Percentiles rank a stretch among this genome's conserved stretches.
These are phyloP conservation scores for Gandaritis pyraliata DNA, from an alignment of 2,888 invertebrate species.

Conservation along the genomic window DNA sequence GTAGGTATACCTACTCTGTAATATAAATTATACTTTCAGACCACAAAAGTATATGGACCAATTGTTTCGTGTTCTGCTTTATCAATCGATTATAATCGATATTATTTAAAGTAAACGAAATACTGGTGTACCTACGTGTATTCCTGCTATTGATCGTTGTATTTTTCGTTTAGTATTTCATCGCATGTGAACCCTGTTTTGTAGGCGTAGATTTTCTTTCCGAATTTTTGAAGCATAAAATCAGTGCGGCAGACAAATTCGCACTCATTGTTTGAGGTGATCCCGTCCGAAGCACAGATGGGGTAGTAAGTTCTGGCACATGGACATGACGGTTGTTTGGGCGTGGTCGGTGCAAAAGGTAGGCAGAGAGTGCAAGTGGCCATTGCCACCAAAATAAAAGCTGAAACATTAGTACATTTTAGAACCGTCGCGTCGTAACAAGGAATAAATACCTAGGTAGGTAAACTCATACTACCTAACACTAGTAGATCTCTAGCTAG, in stretches of 20 bases:
- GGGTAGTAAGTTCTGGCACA: constrained; percentile 72
- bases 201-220: constrained; percentile 37
- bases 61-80: too few species aligned
- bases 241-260: constrained; percentile 64
- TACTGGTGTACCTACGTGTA: neutral
- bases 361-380: constrained; percentile 33
- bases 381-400: constrained; percentile 52
- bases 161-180: neutral
- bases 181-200: constrained; percentile 32
- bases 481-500: too few species aligned
- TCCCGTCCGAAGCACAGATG: constrained; percentile 68
- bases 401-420: constrained; percentile 43
- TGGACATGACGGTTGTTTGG: constrained; percentile 54
- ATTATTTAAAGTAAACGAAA: neutral
- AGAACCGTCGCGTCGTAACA: too few species aligned
- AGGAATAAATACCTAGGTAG: too few species aligned
- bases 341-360: constrained; percentile 18
- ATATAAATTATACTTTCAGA: too few species aligned
- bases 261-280: constrained; percentile 69
- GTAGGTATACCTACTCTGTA: too few species aligned
- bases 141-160: neutral
- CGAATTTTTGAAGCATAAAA: constrained; percentile 31
- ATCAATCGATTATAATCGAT: too few species aligned
- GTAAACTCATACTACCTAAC: too few species aligned
- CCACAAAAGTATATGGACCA: too few species aligned